Conservation (phyloP, 2,888 invertebrate genomes). For the Listrodromus nycthemerus region DNA sequence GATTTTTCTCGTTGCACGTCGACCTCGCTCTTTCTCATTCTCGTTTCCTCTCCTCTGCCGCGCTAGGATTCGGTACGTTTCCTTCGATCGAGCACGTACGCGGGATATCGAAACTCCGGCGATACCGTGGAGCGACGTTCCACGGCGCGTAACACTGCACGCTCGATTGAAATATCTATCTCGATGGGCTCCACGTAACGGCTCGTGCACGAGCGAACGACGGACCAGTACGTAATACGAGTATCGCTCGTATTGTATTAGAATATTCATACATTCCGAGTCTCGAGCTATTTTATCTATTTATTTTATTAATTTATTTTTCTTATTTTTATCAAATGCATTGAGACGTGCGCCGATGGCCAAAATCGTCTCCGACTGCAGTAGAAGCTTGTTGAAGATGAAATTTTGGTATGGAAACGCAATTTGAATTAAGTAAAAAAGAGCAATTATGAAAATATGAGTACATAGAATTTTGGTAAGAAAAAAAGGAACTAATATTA, state of each 20-base stretch:
- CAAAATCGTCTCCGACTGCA: too few relatives aligned
- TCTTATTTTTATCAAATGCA: conserved; percentile 27
- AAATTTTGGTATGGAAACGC: too few relatives aligned
- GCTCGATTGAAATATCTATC: conserved; percentile 59
- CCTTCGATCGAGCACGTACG: conserved; percentile 69
- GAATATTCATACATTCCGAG: conserved; percentile 41
- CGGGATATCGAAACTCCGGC: conserved; percentile 56
- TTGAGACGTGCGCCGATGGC: not conserved
- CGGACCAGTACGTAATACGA: not conserved
- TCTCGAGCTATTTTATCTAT: not conserved
- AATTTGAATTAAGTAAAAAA: too few relatives aligned
- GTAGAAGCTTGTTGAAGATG: too few relatives aligned
- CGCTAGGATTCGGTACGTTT: conserved; percentile 73
- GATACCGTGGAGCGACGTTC: conserved; percentile 49
- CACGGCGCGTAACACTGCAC: conserved; percentile 30
- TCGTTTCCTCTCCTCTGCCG: conserved; percentile 25
- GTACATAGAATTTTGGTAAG: too few relatives aligned
- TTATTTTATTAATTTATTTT: not conserved
- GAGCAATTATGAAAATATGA: too few relatives aligned
- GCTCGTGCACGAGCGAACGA: conserved; percentile 42
- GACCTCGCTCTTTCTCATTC: conserved; percentile 20
- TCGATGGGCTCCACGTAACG: conserved; percentile 45
- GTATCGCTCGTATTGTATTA: conserved; percentile 19
- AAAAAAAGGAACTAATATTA: too few relatives aligned
- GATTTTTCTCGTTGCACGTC: conserved; percentile 56